These are phyloP conservation scores for Saccopteryx bilineata DNA, from an alignment of 2,113 vertebrate species.

Conservation along the genomic window DNA sequence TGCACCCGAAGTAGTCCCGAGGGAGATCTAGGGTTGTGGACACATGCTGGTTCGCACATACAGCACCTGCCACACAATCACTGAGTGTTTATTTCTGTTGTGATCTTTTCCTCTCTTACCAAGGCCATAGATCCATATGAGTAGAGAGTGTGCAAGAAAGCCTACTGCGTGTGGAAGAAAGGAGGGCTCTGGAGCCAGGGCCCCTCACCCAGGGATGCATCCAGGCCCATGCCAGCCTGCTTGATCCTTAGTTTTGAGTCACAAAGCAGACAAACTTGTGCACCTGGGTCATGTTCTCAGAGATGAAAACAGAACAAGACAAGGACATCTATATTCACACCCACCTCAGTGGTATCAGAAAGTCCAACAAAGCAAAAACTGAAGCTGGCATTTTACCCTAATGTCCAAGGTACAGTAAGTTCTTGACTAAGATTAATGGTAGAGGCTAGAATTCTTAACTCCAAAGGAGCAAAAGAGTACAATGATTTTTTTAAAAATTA, in stretches of 20 bases:
- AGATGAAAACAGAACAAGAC: neutral
- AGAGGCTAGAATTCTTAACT: neutral
- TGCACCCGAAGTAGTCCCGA: no score
- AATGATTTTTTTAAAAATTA: neutral
- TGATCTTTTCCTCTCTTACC: neutral
- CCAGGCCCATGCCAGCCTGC: neutral
- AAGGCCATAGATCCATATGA: neutral
- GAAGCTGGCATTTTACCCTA: neutral
- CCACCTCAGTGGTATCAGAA: neutral
- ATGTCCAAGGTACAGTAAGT: neutral
- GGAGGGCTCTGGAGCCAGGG: neutral
- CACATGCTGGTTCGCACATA: neutral
- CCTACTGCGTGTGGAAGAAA: neutral
- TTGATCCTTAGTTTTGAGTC: neutral
- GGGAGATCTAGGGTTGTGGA: neutral
- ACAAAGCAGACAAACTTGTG: neutral
- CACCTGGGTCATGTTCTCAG: neutral
- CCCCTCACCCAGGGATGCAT: neutral
- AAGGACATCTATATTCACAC: neutral
- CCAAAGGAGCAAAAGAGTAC: neutral
- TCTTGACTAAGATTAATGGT: neutral
- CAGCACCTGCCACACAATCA: no score
- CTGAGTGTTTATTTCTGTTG: neutral
- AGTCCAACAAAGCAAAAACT: neutral
- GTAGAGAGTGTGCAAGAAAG: neutral